Base-by-base conservation (phyloP, 2,888 invertebrate species). In the Ceraclea dissimilis region DNA sequence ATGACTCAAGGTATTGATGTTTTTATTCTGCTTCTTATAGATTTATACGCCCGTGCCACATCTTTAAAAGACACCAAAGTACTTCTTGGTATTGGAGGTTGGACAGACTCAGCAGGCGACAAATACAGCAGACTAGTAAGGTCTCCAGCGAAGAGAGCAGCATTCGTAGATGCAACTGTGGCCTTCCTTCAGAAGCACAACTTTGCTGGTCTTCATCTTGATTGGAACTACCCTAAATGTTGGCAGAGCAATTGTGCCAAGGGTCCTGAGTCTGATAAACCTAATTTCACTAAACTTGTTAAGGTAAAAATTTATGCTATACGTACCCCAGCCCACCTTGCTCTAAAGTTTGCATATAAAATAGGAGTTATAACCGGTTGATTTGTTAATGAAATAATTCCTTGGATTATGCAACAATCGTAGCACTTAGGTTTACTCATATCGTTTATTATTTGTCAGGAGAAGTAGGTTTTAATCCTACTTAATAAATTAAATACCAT, bases 191-290 rank as follows among this genome's bases (percentile, higher is more conserved):
- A 81, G 16, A 80, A 80, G 61, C 80, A 92, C 66, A 84, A 85
- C 44, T 95, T 96, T 68, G 82, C 86, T 61, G 96, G 96, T 2
- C 73, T 96, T 1, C 93, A 94, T 65, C 69, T 96, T 20, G 95
- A 95, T 66, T 96, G 95, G 95, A 93, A 93, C 67, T 95, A 95
- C 68, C 95, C 95, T 0, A 88, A 87, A 59, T 93, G 93, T 66
- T 93, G 93, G 92, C 93, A 93, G 68, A 91, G 91, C 63, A 86
- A 92, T 68, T 93, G 93, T 68, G 83, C 84, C 46, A 86, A 85
- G 64, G 93, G 93, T 0, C 86, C 90, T 0, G 79, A 79, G 0
- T 82, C 84, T 18, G 93, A 93, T 67, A 87, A 82, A 65, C 79
- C 84, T 0, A 90, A 91, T 66, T 89, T 88, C 62, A 85, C 86